Evolutionary conservation across 2,797 vertebrate genomes (phyloP), one percentile per base, ranked within the genome.

Genomic region (Centroberyx gerrardi): DNA sequence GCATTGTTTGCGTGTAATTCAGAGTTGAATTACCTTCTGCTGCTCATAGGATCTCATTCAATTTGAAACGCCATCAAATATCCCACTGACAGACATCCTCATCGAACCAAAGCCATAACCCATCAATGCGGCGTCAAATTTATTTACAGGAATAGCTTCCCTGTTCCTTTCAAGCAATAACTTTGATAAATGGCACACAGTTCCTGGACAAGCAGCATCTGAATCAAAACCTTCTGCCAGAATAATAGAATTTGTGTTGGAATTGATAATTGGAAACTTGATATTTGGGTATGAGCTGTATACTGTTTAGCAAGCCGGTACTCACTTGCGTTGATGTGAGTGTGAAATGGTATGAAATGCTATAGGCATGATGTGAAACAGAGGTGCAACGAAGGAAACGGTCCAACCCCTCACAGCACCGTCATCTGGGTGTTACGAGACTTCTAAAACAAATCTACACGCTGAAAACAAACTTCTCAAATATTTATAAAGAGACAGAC

Each of bases 381-480:
- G 13, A 14, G 14, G 44, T 17, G 22, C 14, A 22, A 8, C 8
- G 59, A 8, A 28, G 29, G 22, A 74, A 71, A 70, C 0, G 0
- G 17, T 14, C 51, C 3, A 72, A 62, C 27, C 31, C 33, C 58
- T 61, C 28, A 71, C 18, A 28, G 17, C 5, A 27, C 28, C 17
- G 76, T 66, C 74, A 46, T 66, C 60, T 62, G 78, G 68, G 76
- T 63, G 68, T 75, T 74, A 10, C 36, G 53, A 66, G 69, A 68
- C 81, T 59, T 69, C 54, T 68, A 82, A 91, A 88, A 83, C 79
- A 84, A 76, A 78, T 83, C 74, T 80, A 67, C 56, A 62, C 76
- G 75, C 74, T 40, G 68, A 76, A 92, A 87, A 91, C 79, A 88
- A 88, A 88, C 83, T 83, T 81, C 82, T 80, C 63, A 75, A 71